A percentile compares a stretch with the other conserved stretches of the same genome.
Conservation (phyloP, 2,797 vertebrate species). For the Nannoperca australis region DNA sequence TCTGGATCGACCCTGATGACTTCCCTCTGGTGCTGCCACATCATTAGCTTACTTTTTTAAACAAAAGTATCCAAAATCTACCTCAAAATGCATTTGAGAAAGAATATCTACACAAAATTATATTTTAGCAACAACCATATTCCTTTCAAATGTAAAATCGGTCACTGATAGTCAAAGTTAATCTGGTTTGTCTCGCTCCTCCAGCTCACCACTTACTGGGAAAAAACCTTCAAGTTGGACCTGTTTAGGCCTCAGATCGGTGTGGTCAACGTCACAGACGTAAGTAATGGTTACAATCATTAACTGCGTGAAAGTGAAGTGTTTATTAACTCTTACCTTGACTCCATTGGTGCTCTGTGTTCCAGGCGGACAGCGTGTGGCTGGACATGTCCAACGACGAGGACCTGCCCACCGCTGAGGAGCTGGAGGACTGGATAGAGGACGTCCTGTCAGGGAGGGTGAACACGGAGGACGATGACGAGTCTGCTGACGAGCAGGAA, state of each 20-base stretch:
- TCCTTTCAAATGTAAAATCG: not conserved
- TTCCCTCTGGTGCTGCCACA: constrained; percentile 91
- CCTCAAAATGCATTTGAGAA: not conserved
- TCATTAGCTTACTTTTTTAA: not conserved
- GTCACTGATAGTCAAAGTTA: not conserved
- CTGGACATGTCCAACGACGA: constrained; percentile 95
- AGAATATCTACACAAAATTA: not conserved
- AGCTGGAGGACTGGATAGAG: constrained; percentile 98
- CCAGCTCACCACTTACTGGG: constrained; percentile 97
- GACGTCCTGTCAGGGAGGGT: constrained; percentile 97
- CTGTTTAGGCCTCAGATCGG: constrained; percentile 96
- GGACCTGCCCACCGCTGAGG: constrained; percentile 92
- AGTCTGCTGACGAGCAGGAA: constrained; percentile 76
- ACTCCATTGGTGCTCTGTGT: not conserved
- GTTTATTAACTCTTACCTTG: not conserved
- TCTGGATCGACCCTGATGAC: constrained; percentile 98
- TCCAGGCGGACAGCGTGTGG: constrained; percentile 96
- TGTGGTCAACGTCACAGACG: constrained; percentile 97
- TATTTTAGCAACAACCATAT: not conserved
- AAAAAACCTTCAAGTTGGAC: constrained; percentile 96
- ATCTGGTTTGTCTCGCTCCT: constrained; percentile 35
- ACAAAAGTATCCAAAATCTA: not conserved
- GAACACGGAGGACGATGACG: constrained; percentile 94
- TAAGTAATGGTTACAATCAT: constrained; percentile 78
- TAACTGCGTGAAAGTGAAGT: rapidly evolving